A percentile compares a stretch with the other conserved stretches of the same genome.
phyloP scores from a whole-genome alignment of 2,797 vertebrate species.

The Gila robusta region DNA sequence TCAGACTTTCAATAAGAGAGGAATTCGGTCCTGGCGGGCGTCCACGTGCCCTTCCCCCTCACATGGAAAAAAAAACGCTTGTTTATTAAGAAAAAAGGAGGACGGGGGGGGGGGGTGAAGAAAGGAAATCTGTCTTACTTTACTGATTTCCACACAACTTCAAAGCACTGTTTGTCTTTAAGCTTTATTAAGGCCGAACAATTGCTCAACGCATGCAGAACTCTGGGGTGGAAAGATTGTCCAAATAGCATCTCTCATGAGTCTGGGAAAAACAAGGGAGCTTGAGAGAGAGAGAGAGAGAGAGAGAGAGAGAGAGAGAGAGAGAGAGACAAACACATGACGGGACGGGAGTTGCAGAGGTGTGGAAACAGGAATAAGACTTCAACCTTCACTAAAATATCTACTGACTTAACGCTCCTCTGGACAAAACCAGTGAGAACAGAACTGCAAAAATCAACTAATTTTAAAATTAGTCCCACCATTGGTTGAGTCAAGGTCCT shows the following conservation, averaged over 20 bases:
- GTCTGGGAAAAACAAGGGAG: constrained; percentile 58
- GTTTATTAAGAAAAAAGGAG: constrained; percentile 79
- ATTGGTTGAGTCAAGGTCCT: no score
- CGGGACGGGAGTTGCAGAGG: constrained; percentile 4
- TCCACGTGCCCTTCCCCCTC: constrained; percentile 67
- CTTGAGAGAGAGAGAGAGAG: not conserved
- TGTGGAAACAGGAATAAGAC: constrained; percentile 5
- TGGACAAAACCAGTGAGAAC: not conserved
- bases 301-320: not conserved
- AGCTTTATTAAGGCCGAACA: constrained; percentile 76
- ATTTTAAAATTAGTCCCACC: no score
- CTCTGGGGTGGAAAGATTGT: constrained; percentile 80
- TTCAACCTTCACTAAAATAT: not conserved
- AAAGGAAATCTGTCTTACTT: constrained; percentile 78
- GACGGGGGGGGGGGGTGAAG: constrained; percentile 61
- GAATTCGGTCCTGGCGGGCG: constrained; percentile 78
- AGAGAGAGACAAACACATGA: not conserved
- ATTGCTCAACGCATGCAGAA: constrained; percentile 73
- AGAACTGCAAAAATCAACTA: no score
- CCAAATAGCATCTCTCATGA: constrained; percentile 63
- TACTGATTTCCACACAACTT: constrained; percentile 70
- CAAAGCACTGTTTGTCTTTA: constrained; percentile 77
- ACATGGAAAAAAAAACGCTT: constrained; percentile 73
- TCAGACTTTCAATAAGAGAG: constrained; percentile 81
- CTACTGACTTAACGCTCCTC: not conserved